Evolutionary conservation across 2,888 invertebrate genomes (phyloP), one percentile per base, ranked within the genome.

Genomic region (Diaperis boleti): DNA sequence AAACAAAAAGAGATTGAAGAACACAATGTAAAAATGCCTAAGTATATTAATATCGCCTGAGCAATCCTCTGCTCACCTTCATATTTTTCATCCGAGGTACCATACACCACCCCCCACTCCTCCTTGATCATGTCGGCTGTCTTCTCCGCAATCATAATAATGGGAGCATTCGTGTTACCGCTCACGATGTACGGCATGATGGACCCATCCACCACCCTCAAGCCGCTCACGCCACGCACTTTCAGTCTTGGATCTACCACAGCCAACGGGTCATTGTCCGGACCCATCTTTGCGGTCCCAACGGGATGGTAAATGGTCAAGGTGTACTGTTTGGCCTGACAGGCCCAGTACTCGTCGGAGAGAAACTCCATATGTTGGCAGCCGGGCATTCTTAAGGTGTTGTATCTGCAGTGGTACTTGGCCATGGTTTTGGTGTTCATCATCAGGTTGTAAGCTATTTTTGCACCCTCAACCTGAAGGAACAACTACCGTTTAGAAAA

Each of bases 91-190:
- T n/a, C n/a, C n/a, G n/a, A n/a, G n/a, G n/a, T n/a, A n/a, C 5
- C 62, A 4, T 42, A 42, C 20, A 37, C 49, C 42, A 10, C 70
- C 52, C 18, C 31, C 87, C 84, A 88, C 22, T 82, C 77, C 11
- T 67, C 68, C 77, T 83, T 85, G 31, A 89, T 85, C 78, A 89
- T 81, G 75, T 89, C 89, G 0, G 88, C 85, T 1, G 86, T 87
- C 74, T 89, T 89, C 76, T 90, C 89, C 0, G 88, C 90, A 44
- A 90, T 86, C 86, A 89, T 89, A 66, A 87, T 85, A 0, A 88
- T 85, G 0, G 89, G 88, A 0, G 89, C 89, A 74, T 87, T 86
- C 0, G 88, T 89, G 74, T 91, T 89, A 1, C 88, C 87, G 1
- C 87, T 85, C 17, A 87, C 78, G 1, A 88, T 85, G 2, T 83